Evolutionary conservation across 2,888 invertebrate genomes (phyloP).

Genomic region (Drosophila paracracens): DNA sequence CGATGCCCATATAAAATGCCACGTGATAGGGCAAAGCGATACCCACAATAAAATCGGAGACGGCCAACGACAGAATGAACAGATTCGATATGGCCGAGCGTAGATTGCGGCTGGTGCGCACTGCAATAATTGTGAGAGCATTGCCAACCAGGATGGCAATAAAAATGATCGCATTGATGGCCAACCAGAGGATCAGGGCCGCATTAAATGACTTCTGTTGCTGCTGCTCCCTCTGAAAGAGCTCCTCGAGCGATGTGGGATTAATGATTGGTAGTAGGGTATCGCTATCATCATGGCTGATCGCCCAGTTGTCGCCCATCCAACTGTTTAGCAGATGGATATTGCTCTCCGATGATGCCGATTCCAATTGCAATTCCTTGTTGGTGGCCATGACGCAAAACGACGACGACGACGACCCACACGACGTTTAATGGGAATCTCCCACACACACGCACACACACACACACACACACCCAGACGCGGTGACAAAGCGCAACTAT

Average conservation of each 20-base stretch:
- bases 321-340: slow-evolving; percentile 19
- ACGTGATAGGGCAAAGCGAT: slow-evolving; percentile 91
- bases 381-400: slow-evolving; percentile 31
- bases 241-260: slow-evolving; percentile 6
- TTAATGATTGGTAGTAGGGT: not conserved
- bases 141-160: slow-evolving; percentile 90
- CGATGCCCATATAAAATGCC: slow-evolving; percentile 89
- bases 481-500: slow-evolving; percentile 43
- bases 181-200: slow-evolving; percentile 86
- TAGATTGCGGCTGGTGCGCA: slow-evolving; percentile 89
- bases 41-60: slow-evolving; percentile 92
- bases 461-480: slow-evolving; percentile 1
- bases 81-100: slow-evolving; percentile 90
- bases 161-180: slow-evolving; percentile 88
- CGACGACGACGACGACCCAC: slow-evolving; percentile 13
- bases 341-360: slow-evolving; percentile 16
- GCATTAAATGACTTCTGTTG: slow-evolving; percentile 29
- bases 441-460: slow-evolving; percentile 30
- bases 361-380: slow-evolving; percentile 12
- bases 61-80: slow-evolving; percentile 91
- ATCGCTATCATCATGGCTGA: not conserved
- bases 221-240: not conserved
- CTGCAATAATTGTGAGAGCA: slow-evolving; percentile 90
- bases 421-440: slow-evolving; percentile 40
- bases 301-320: slow-evolving; percentile 8